Conservation (phyloP, 1,140 invertebrate genomes). For the Homarus americanus region DNA sequence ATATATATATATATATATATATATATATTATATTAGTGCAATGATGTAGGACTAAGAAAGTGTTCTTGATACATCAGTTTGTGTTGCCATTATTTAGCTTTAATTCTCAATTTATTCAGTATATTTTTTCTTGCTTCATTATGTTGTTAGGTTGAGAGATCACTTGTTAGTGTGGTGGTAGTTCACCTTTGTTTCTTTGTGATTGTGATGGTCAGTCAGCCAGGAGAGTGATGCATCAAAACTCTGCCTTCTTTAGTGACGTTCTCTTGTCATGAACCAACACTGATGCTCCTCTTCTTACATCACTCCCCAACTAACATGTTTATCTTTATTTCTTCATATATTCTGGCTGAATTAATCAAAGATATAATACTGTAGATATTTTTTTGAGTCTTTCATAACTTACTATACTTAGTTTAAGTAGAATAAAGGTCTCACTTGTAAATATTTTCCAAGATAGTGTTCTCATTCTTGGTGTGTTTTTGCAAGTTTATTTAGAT, state of each 20-base stretch:
- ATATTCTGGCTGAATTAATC: neutral
- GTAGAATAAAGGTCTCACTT: neutral
- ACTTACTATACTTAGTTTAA: neutral
- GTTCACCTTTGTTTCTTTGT: neutral
- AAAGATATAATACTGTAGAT: neutral
- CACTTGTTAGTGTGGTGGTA: neutral
- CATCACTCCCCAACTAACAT: neutral
- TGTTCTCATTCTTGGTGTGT: neutral
- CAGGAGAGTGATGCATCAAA: neutral
- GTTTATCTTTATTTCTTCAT: neutral
- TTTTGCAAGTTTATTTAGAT: neutral
- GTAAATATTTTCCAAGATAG: neutral
- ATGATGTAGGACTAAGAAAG: neutral
- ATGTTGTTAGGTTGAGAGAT: neutral
- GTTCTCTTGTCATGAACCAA: neutral
- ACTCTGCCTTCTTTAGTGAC: neutral
- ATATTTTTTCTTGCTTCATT: neutral
- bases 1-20: no score
- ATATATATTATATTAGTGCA: neutral
- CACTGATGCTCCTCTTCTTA: neutral
- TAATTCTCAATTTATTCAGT: neutral
- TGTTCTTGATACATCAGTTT: neutral
- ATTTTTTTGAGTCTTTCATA: neutral
- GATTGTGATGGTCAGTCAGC: neutral
- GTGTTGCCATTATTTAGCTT: neutral